Base-by-base conservation (phyloP, 1,140 invertebrate genomes). In the Bursaphelenchus mucronatus region DNA sequence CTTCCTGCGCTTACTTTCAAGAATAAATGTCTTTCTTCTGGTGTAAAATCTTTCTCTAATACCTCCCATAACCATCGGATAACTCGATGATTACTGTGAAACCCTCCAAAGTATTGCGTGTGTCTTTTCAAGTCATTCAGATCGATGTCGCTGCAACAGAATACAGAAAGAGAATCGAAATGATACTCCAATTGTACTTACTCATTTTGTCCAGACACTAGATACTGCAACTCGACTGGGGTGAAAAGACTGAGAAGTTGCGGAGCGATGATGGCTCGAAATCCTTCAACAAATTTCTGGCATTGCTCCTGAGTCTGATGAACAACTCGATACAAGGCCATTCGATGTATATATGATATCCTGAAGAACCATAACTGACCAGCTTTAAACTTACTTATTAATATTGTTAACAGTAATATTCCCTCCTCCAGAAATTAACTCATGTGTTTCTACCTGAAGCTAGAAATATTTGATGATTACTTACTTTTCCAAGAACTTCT, bases 1-100 rank as follows among this genome's bases (percentile, higher is more conserved):
- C 39, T 5, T 19, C 19, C 5, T 50, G 15, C 6, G 13, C 30
- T 1, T 65, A 85, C 84, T 78, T 97, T 98, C 0, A 99, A 84
- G 84, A 99, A 97, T 67, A 96, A 87, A 75, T 89, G 88, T 66
- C 89, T 87, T 83, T 98, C 95, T 56, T 92, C 87, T 81, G 90
- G 88, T 9, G 85, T 88, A 82, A 98, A 97, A 83, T 99, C 94
- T 76, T 91, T 90, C 74, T 94, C 90, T 39, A 99, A 83, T 70
- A 99, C 92, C 82, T 97, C 92, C 96, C 96, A 99, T 11, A 99
- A 84, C 96, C 96, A 99, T 76, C 90, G 89, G 13, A 99, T 90
- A 46, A 99, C 92, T 69, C 92, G 86, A 84, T 99, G 96, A 67
- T 91, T 94, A 83, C 95, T 92, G 82, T 99, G 95, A 83, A 97